phyloP scores from a whole-genome alignment of 1,140 invertebrate genomes.

The Pantala flavescens region DNA sequence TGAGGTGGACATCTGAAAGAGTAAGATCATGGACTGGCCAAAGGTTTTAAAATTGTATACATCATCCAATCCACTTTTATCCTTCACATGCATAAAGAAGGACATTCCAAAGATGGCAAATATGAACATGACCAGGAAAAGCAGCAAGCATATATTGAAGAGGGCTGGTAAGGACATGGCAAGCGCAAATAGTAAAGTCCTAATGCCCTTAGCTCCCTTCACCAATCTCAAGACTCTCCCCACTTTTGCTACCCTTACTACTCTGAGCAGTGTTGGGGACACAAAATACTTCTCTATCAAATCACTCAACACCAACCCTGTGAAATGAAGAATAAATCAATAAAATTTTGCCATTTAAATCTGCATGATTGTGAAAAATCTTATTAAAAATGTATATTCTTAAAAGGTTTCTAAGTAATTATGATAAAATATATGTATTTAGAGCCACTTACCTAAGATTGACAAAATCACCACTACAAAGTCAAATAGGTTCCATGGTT shows the following conservation, averaged over 20 bases:
- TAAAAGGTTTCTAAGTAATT: too few relatives aligned
- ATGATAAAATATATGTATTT: too few relatives aligned
- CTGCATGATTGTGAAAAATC: not conserved
- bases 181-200: constrained; percentile 91
- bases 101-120: constrained; percentile 99
- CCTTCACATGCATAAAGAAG: constrained; percentile 96
- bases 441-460: constrained; percentile 70
- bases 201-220: constrained; percentile 94
- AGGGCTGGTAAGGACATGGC: constrained; percentile 96
- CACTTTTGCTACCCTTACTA: constrained; percentile 95
- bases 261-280: constrained; percentile 90
- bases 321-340: constrained; percentile 20
- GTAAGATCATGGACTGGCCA: constrained; percentile 91
- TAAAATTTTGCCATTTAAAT: not conserved
- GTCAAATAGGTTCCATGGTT: constrained; percentile 99
- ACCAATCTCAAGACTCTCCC: constrained; percentile 92
- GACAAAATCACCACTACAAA: constrained; percentile 98
- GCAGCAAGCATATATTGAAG: constrained; percentile 95
- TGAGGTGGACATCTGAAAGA: constrained; percentile 97
- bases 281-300: constrained; percentile 96
- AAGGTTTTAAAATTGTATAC: constrained; percentile 99
- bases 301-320: constrained; percentile 90
- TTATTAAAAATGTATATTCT: too few relatives aligned
- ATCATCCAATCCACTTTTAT: constrained; percentile 85
- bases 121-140: constrained; percentile 98